phyloP scores from a whole-genome alignment of 2,888 invertebrate genomes.

The Calliscelio sp. region DNA sequence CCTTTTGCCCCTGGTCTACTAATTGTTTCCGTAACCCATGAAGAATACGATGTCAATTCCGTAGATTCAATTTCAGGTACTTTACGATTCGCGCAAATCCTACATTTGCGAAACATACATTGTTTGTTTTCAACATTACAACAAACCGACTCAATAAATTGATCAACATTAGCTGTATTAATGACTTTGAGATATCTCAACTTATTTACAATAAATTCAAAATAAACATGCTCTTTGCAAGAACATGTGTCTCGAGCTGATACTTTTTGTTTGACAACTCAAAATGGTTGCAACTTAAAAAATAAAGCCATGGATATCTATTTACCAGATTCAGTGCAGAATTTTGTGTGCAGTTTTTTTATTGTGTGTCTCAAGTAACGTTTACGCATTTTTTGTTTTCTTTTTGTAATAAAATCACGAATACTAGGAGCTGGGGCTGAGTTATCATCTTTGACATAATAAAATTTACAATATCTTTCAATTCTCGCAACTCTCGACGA shows the following conservation, averaged over 20 bases:
- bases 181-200: conserved; percentile 29
- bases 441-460: background rate
- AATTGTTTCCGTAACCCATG: conserved; percentile 34
- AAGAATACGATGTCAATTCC: conserved; percentile 31
- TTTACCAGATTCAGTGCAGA: background rate
- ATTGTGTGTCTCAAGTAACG: conserved; percentile 7
- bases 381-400: background rate
- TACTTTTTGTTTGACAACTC: conserved; percentile 34
- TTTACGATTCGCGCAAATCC: conserved; percentile 14
- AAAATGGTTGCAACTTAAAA: conserved; percentile 44
- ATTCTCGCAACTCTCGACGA: background rate
- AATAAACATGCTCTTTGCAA: conserved; percentile 55
- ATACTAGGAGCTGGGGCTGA: too few species aligned
- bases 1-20: conserved; percentile 43
- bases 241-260: conserved; percentile 48
- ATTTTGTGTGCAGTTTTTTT: conserved; percentile 4
- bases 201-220: conserved; percentile 37
- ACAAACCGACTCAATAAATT: conserved; percentile 15
- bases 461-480: too few species aligned
- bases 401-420: background rate
- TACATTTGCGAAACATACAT: conserved; percentile 33
- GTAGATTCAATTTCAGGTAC: background rate
- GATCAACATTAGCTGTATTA: background rate
- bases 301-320: conserved; percentile 26
- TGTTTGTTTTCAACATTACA: conserved; percentile 24